Base-by-base conservation (phyloP, 2,888 invertebrate genomes). In the Syrista parreyssii region DNA sequence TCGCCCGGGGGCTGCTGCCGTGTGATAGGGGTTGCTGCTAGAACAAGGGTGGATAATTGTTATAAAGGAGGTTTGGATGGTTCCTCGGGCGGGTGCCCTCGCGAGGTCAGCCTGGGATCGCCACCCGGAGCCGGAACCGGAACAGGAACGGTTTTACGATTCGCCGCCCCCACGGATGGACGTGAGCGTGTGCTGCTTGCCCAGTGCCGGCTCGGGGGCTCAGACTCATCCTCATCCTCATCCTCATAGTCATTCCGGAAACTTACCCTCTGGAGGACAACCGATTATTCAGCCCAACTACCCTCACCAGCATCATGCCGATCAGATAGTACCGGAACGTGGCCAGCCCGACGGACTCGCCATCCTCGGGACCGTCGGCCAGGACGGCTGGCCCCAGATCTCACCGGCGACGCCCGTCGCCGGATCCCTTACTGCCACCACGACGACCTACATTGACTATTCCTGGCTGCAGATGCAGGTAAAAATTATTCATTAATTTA, bases 391-490 rank as follows among this genome's bases (percentile, higher is more conserved):
- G 89, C 89, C 89, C 89, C 89, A 81, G 87, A 88, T 80, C 86
- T 87, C 83, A 86, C 86, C 23, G 82, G 84, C 55, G 77, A 80
- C 40, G 76, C 83, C 35, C 79, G 79, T 80, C 80, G 76, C 84
- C 55, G 55, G 79, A 69, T 40, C 40, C 40, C 75, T 75, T 68
- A 73, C 75, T 78, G 83, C 87, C 36, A 86, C 87, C 76, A 88
- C 90, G 74, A 88, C 90, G 75, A 85, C 91, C 34, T 91, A 91
- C 84, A 90, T 91, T 84, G 91, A 91, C 80, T 91, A 91, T 80
- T 91, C 91, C 33, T 91, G 91, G 91, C 87, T 91, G 81, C 91
- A 91, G 87, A 91, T 91, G 91, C 90, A 90, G 88, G 89, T 89
- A 77, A 86, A 84, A 55, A 31, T 11, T 4, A 33, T 12, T 68